Evolutionary conservation across 1,140 invertebrate genomes (phyloP).

Genomic region (Cotesia vestalis): DNA sequence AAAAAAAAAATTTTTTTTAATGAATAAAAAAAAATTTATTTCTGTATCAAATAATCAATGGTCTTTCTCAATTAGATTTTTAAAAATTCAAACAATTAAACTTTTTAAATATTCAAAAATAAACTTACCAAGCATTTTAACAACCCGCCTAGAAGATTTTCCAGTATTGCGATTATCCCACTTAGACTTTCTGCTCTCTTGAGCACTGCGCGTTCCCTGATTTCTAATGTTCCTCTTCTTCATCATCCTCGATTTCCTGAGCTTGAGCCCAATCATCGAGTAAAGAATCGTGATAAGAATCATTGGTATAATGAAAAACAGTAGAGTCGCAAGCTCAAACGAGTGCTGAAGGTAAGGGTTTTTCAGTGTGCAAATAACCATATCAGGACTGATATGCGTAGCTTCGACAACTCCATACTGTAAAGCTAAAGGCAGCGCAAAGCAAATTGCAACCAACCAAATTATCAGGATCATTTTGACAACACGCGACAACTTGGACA

Average conservation of each 20-base stretch:
- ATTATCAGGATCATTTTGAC: conserved; percentile 76
- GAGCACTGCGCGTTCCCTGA: conserved; percentile 37
- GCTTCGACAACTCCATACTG: conserved; percentile 75
- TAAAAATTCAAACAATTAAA: neutral
- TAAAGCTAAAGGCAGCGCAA: conserved; percentile 82
- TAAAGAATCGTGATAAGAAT: conserved; percentile 85
- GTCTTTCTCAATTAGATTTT: neutral
- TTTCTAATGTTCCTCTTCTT: conserved; percentile 55
- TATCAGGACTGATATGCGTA: conserved; percentile 58
- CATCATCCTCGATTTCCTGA: conserved; percentile 73
- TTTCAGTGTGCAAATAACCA: conserved; percentile 69
- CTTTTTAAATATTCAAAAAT: conserved; percentile 9
- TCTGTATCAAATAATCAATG: too few species aligned
- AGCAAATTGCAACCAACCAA: conserved; percentile 75
- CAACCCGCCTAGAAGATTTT: conserved; percentile 69
- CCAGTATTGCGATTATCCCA: conserved; percentile 51
- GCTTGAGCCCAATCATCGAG: conserved; percentile 79
- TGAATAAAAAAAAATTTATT: too few species aligned
- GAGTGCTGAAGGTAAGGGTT: conserved; percentile 74
- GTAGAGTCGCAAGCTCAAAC: conserved; percentile 85
- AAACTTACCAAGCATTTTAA: conserved; percentile 75
- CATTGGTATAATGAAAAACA: conserved; percentile 90
- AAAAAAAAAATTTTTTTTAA: too few species aligned
- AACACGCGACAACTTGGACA: conserved; percentile 80
- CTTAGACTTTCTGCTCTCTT: conserved; percentile 30